Evolutionary conservation across 2,888 invertebrate species (phyloP).

Genomic region (Hyposoter didymator): DNA sequence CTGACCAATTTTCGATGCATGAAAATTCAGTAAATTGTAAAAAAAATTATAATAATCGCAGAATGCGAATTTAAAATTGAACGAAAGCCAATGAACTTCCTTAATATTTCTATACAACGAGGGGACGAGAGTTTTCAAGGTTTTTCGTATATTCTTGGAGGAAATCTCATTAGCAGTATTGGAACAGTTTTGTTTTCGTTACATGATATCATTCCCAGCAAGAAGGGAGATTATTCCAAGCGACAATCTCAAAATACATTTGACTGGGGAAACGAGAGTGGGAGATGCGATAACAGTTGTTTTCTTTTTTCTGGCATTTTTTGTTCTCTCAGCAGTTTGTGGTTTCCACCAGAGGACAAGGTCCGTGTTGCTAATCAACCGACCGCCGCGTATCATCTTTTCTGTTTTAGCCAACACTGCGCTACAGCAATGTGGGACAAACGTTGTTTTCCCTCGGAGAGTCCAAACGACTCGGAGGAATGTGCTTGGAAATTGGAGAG

Average conservation of each 20-base stretch:
- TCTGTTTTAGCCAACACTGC: background rate
- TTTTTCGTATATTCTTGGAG: background rate
- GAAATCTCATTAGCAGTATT: background rate
- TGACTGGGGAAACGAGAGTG: background rate
- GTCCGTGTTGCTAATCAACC: slow-evolving; percentile 41
- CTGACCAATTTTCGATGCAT: no score
- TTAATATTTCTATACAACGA: background rate
- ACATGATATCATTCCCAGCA: slow-evolving; percentile 5
- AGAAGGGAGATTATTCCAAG: slow-evolving; percentile 35
- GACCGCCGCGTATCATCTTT: background rate
- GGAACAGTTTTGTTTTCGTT: background rate
- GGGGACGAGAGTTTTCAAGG: background rate
- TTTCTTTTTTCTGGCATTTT: slow-evolving; percentile 28
- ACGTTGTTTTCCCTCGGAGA: slow-evolving; percentile 1
- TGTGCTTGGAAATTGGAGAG: background rate
- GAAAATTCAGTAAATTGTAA: no score
- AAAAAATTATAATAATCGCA: background rate
- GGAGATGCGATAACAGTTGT: slow-evolving; percentile 52
- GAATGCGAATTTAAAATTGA: background rate
- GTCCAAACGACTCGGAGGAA: background rate
- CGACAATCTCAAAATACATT: slow-evolving; percentile 33
- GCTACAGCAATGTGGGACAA: slow-evolving; percentile 7
- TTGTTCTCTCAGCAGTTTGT: slow-evolving; percentile 19
- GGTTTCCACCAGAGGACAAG: slow-evolving; percentile 57
- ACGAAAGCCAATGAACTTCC: background rate